These are phyloP conservation scores for Ianthella basta DNA, from an alignment of 37 sponge, comb jelly and placozoan species.

Conservation along the genomic window DNA sequence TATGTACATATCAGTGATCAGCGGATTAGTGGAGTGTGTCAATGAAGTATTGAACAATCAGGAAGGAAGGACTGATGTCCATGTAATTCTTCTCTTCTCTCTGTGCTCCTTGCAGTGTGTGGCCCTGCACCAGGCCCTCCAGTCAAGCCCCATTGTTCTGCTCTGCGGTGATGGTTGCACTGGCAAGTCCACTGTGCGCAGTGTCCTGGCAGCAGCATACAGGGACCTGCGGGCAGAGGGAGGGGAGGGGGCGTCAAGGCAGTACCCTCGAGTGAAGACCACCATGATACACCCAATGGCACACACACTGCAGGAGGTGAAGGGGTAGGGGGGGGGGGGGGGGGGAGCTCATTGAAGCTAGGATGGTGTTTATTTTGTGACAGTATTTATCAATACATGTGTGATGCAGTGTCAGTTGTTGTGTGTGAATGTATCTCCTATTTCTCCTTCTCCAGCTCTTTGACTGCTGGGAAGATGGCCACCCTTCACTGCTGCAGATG, in stretches of 20 bases:
- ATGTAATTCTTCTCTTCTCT: too few species aligned
- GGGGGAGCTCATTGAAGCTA: too few species aligned
- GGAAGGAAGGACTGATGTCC: too few species aligned
- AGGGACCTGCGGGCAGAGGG: slow-evolving; percentile 9
- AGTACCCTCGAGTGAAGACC: slow-evolving; percentile 42
- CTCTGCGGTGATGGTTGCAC: slow-evolving; percentile 49
- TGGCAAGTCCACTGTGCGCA: slow-evolving; percentile 63
- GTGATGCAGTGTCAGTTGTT: not conserved
- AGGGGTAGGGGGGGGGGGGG: not conserved
- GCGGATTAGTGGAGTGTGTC: too few species aligned
- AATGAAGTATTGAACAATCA: too few species aligned
- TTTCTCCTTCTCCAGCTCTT: slow-evolving; percentile 29
- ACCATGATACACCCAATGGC: slow-evolving; percentile 49
- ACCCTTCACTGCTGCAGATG: slow-evolving; percentile 8
- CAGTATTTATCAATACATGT: not conserved
- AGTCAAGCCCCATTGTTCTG: slow-evolving; percentile 21
- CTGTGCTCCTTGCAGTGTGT: slow-evolving; percentile 36
- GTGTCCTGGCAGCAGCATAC: slow-evolving; percentile 57
- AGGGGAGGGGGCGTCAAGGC: not conserved
- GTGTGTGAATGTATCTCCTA: not conserved
- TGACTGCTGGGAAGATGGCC: slow-evolving; percentile 19
- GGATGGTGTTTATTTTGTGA: too few species aligned
- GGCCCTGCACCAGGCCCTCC: slow-evolving; percentile 57
- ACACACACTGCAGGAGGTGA: slow-evolving; percentile 63
- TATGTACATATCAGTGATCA: too few species aligned